phyloP scores from a whole-genome alignment of 2,888 invertebrate species.

The Clusia tigrina region DNA sequence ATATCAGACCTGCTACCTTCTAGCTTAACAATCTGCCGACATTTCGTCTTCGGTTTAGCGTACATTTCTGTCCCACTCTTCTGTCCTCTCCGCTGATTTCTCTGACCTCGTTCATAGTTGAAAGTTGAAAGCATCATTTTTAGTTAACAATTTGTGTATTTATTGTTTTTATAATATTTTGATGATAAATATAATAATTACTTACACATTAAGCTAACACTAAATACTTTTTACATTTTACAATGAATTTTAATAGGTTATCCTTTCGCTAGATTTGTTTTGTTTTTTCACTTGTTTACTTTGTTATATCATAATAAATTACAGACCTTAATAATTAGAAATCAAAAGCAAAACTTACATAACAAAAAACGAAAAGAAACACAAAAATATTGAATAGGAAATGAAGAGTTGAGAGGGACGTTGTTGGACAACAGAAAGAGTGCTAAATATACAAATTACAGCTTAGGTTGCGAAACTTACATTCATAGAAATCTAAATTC shows the following conservation, averaged over 20 bases:
- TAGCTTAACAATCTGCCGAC: too few species aligned
- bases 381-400: conserved; percentile 19
- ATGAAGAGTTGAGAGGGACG: conserved; percentile 36
- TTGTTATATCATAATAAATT: conserved; percentile 43
- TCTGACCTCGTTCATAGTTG: too few species aligned
- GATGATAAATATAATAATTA: conserved; percentile 41
- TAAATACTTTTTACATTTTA: conserved; percentile 52
- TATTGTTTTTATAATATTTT: conserved; percentile 30
- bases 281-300: conserved; percentile 26
- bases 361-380: conserved; percentile 45
- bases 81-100: too few species aligned
- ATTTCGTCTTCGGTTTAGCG: too few species aligned
- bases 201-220: conserved; percentile 61
- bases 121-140: too few species aligned
- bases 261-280: conserved; percentile 21
- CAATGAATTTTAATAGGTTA: conserved; percentile 34
- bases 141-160: conserved; percentile 44
- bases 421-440: conserved; percentile 38
- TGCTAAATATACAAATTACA: conserved; percentile 24
- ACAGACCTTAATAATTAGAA: conserved; percentile 49
- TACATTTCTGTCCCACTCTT: too few species aligned
- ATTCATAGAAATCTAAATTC: conserved; percentile 18
- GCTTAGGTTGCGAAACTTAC: not conserved
- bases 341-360: conserved; percentile 26
- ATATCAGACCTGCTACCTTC: too few species aligned